Evolutionary conservation across 2,888 invertebrate species (phyloP), one percentile per base, ranked within the genome.

Genomic region (Rugalucina vietnamica): DNA sequence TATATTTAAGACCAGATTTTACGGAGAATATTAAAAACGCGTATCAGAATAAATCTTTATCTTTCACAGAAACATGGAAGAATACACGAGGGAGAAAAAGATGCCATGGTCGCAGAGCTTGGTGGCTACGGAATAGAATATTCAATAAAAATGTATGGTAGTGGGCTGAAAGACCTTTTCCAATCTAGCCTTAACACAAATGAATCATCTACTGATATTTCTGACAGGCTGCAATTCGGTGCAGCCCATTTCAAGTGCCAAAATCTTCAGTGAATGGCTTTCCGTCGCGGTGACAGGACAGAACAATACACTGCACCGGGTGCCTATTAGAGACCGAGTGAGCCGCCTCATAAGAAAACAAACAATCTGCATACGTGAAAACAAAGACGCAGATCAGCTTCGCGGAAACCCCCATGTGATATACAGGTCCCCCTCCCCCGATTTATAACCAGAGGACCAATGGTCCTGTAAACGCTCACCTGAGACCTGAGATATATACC

Each of bases 231-330:
- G 69, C 76, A 85, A 32, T 92, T 93, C 79, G 88, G 91, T 39
- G 89, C 90, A 10, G 93, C 93, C 0, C 90, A 90, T 43, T 91
- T 90, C 90, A 77, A 94, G 94, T 77, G 93, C 92, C 39, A 81
- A 87, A 32, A 89, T 90, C 10, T 94, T 94, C 86, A 88, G 90
- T 79, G 87, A 89, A 60, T 93, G 93, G 36, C 84, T 94, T 72
- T 65, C 81, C 21, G 82, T 73, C 12, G 77, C 78, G 14, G 27
- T 78, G 29, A 49, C 71, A n/a, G 72, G 75, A 10, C 54, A 39
- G 21, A 78, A 81, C 18, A 43, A 50, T 21, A 85, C 85, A 49
- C 79, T 81, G 18, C 77, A 89, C 54, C 18, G 29, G 24, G 29
- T 60, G 24, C 8, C 27, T 10, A 27, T 60, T 27, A 60, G 60